Conservation (phyloP, 2,888 invertebrate species). For the Capitulum mitella region DNA sequence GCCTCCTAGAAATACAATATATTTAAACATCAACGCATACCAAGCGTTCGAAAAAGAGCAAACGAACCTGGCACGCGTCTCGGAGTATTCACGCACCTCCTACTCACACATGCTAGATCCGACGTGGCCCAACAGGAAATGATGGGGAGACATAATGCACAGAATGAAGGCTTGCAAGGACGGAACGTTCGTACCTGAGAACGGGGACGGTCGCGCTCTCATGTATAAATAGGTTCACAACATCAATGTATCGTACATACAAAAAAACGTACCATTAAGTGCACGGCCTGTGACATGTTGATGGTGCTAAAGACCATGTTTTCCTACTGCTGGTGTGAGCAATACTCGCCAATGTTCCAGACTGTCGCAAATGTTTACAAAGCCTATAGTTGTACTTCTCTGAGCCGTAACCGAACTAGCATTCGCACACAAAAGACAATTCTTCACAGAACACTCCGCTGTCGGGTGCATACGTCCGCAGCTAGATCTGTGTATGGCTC, state of each 20-base stretch:
- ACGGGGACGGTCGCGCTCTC: neutral
- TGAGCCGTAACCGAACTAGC: no score
- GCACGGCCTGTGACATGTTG: neutral
- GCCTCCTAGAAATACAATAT: neutral
- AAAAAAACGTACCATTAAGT: neutral
- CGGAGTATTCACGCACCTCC: neutral
- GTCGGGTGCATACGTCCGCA: no score
- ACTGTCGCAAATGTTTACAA: no score
- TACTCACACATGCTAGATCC: neutral
- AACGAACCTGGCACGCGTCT: neutral
- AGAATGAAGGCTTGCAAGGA: neutral
- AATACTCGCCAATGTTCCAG: neutral
- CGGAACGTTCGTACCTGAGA: neutral
- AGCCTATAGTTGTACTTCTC: no score
- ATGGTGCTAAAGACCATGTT: no score
- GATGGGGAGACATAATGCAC: neutral
- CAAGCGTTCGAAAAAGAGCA: neutral
- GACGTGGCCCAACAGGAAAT: neutral
- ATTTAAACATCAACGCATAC: neutral
- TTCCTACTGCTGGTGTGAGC: no score
- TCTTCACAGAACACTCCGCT: no score
- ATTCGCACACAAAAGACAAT: no score
- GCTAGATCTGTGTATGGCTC: no score
- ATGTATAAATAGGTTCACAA: neutral
- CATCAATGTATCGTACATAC: neutral